A percentile compares a stretch with the other conserved stretches of the same genome.
phyloP scores from a whole-genome alignment of 2,888 invertebrate species.

The Philaethria dido region DNA sequence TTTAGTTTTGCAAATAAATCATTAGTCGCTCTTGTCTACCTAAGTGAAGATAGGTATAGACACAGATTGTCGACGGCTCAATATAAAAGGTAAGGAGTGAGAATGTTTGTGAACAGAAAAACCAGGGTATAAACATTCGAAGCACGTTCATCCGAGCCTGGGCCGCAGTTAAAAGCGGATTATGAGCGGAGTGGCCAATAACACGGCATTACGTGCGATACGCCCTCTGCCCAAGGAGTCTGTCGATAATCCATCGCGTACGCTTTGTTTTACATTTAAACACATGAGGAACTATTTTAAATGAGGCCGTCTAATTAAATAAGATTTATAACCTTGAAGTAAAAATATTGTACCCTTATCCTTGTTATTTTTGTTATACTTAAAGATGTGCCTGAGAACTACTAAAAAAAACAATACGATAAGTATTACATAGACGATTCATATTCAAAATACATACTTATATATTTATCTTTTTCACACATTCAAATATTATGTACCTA shows the following conservation, averaged over 20 bases:
- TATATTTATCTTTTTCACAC: neutral
- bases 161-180: conserved; percentile 80
- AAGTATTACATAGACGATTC: no score
- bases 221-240: conserved; percentile 51
- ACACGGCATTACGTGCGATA: conserved; percentile 64
- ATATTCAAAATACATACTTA: neutral
- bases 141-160: conserved; percentile 67
- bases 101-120: conserved; percentile 69
- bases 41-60: conserved; percentile 11
- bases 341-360: no score
- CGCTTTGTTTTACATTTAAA: conserved; percentile 56
- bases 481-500: neutral
- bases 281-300: conserved; percentile 28
- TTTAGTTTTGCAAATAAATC: neutral
- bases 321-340: neutral
- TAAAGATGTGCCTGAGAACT: no score
- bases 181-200: conserved; percentile 79
- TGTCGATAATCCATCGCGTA: conserved; percentile 63
- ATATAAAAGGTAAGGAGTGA: conserved; percentile 66
- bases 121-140: conserved; percentile 62
- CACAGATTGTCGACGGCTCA: conserved; percentile 50
- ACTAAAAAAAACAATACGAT: no score
- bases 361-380: no score
- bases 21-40: neutral
- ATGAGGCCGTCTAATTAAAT: conserved; percentile 4